Conservation (phyloP, 2,113 vertebrate genomes). For the Haliaeetus leucogaster region DNA sequence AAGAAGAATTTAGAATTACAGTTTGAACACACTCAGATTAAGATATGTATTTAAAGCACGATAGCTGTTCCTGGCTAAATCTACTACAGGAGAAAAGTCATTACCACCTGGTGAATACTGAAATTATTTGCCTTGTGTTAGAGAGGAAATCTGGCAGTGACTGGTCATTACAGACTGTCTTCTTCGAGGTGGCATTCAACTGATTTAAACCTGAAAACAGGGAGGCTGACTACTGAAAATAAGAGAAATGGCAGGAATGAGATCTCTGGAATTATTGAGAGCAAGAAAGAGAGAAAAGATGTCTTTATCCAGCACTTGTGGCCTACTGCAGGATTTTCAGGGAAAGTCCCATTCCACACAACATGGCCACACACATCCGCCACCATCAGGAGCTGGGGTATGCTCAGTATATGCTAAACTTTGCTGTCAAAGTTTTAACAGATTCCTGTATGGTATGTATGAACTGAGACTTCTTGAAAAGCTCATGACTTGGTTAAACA, state of each 20-base stretch:
- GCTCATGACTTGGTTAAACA: not conserved
- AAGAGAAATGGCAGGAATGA: not conserved
- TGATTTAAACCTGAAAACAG: not conserved
- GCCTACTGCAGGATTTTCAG: not conserved
- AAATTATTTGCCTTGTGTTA: not conserved
- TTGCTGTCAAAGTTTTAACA: not conserved
- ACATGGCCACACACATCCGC: not conserved
- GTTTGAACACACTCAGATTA: not conserved
- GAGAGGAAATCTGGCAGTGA: not conserved
- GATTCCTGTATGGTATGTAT: not conserved
- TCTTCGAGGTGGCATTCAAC: not conserved
- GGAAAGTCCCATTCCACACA: not conserved
- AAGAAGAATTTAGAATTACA: not conserved
- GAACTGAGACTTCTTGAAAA: not conserved
- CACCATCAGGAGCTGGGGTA: not conserved
- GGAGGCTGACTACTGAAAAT: not conserved
- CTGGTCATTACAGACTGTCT: not conserved
- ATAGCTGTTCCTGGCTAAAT: not conserved
- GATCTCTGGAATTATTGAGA: not conserved
- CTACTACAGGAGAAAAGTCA: not conserved
- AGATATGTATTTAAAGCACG: not conserved
- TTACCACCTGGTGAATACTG: not conserved
- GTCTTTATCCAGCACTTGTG: not conserved
- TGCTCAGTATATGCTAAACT: not conserved
- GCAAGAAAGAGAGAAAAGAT: not conserved